Evolutionary conservation across 1,140 invertebrate genomes (phyloP).

Genomic region (Leptopilina clavipes): DNA sequence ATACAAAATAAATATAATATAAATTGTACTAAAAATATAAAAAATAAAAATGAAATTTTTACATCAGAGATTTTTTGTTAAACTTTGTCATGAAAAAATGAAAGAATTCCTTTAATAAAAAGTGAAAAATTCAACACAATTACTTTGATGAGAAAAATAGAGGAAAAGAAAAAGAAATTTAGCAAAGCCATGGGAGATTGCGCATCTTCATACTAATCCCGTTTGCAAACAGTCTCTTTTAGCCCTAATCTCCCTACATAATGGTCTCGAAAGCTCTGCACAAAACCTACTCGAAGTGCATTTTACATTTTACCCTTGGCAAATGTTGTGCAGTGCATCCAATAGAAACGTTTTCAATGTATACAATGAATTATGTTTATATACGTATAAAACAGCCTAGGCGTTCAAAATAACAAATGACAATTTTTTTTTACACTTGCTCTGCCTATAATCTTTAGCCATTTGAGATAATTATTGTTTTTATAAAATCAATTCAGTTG

Average conservation of each 20-base stretch:
- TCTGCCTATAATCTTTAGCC: too few species aligned
- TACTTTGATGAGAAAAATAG: neutral
- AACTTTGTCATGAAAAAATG: too few species aligned
- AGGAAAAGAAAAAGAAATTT: neutral
- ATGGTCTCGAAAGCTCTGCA: conserved; percentile 36
- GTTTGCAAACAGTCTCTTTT: conserved; percentile 31
- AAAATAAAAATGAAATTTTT: too few species aligned
- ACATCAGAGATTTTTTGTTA: too few species aligned
- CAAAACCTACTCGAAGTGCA: conserved; percentile 30
- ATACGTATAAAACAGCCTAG: neutral
- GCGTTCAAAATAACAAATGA: too few species aligned
- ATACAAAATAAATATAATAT: too few species aligned
- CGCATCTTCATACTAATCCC: neutral
- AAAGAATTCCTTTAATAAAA: too few species aligned
- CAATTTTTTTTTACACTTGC: too few species aligned
- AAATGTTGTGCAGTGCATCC: conserved; percentile 45
- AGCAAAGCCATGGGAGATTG: neutral
- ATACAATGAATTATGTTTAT: conserved; percentile 39
- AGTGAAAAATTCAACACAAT: neutral
- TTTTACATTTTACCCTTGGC: conserved; percentile 30
- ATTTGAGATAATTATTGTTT: too few species aligned
- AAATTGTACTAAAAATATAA: too few species aligned
- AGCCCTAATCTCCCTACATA: conserved; percentile 27
- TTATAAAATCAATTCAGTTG: too few species aligned
- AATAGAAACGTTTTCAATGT: conserved; percentile 44